These are phyloP conservation scores for Carollia perspicillata DNA, from an alignment of 2,113 vertebrate genomes.

Conservation along the genomic window DNA sequence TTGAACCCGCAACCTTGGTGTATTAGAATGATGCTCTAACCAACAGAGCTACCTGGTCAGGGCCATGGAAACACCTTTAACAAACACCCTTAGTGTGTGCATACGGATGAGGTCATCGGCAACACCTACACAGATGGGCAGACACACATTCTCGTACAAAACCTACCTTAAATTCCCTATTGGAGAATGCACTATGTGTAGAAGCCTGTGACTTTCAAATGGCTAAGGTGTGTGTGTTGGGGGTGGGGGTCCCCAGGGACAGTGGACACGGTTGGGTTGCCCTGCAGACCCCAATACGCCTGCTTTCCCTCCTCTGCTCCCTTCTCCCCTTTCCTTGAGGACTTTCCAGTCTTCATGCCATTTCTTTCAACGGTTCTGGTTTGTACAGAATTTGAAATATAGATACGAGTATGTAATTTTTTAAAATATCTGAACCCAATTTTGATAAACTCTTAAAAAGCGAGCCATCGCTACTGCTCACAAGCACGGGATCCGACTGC, in stretches of 20 bases:
- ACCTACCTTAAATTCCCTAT: neutral
- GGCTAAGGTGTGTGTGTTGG: neutral
- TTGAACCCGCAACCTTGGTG: no score
- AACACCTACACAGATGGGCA: neutral
- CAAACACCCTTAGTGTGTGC: neutral
- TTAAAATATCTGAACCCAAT: neutral
- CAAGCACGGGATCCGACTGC: neutral
- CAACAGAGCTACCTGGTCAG: no score
- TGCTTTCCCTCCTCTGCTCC: neutral
- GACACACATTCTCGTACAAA: neutral
- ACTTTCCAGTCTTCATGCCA: neutral
- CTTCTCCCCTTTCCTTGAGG: neutral
- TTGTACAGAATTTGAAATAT: neutral
- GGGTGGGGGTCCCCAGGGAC: neutral
- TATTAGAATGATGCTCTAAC: no score
- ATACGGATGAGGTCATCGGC: neutral
- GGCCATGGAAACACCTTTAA: no score
- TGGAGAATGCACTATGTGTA: neutral
- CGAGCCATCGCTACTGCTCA: neutral
- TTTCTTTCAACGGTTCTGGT: neutral
- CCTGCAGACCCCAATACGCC: fast-evolving
- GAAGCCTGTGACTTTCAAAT: neutral
- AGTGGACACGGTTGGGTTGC: fast-evolving
- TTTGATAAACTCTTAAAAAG: neutral
- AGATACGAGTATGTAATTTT: neutral